Conservation (phyloP, 1,140 invertebrate species). For the Diabrotica virgifera region DNA sequence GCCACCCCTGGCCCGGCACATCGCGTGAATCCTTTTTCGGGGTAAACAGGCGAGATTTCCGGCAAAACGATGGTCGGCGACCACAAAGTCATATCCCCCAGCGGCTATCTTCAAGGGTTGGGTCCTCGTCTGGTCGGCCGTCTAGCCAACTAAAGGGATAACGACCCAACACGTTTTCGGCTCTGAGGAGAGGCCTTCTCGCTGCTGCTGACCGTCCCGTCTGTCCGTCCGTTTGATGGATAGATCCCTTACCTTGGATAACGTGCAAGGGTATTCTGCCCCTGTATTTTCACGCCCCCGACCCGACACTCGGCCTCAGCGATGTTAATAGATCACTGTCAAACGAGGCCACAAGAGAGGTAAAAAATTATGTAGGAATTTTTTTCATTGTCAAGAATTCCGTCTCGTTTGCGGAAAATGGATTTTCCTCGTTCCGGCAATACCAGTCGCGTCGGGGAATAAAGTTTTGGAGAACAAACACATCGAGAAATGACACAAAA, state of each 20-base stretch:
- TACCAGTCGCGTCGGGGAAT: no score
- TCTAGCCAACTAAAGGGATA: constrained; percentile 22
- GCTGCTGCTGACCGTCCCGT: constrained; percentile 16
- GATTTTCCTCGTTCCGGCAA: no score
- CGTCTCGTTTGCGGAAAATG: no score
- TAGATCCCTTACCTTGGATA: constrained; percentile 28
- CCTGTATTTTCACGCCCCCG: constrained; percentile 21
- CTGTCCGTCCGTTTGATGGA: constrained; percentile 18
- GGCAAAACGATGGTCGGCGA: constrained; percentile 21
- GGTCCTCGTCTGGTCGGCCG: constrained; percentile 17
- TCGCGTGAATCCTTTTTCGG: constrained; percentile 35
- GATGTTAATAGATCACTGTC: constrained; percentile 28
- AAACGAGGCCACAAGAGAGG: constrained; percentile 13
- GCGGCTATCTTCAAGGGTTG: constrained; percentile 18
- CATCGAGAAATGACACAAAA: no score
- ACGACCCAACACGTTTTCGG: constrained; percentile 19
- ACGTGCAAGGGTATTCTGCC: constrained; percentile 23
- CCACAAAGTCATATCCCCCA: constrained; percentile 20
- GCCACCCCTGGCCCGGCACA: constrained; percentile 16
- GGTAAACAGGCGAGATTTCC: constrained; percentile 32
- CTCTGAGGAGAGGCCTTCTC: constrained; percentile 8
- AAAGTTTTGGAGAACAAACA: no score
- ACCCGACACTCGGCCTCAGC: no score
- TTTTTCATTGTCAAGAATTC: no score
- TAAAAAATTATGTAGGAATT: no score